phyloP scores from a whole-genome alignment of 2,113 vertebrate genomes.

The Ondatra zibethicus region DNA sequence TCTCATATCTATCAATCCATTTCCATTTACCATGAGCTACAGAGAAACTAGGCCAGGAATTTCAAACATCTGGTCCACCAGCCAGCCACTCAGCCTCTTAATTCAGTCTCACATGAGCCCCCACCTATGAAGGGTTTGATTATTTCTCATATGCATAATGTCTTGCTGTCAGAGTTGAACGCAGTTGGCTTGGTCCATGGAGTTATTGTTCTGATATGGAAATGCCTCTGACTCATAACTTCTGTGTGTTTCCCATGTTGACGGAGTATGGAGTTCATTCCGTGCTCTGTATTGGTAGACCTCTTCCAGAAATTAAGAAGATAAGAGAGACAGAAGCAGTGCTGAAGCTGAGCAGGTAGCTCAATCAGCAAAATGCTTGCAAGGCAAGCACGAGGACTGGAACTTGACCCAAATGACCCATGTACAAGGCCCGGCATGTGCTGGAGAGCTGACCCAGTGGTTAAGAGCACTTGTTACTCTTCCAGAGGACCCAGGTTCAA shows the following conservation, averaged over 20 bases:
- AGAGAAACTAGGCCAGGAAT: rapidly evolving
- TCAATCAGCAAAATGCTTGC: background rate
- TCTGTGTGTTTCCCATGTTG: constrained; percentile 75
- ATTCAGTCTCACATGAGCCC: constrained; percentile 8
- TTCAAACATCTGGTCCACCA: constrained; percentile 18
- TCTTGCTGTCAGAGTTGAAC: constrained; percentile 74
- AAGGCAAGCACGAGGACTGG: background rate
- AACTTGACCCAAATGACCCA: background rate
- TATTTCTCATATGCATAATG: constrained; percentile 56
- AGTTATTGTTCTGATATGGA: constrained; percentile 85
- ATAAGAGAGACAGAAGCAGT: constrained; percentile 36
- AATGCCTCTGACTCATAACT: constrained; percentile 84
- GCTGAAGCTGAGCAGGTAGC: background rate
- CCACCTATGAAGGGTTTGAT: constrained; percentile 46
- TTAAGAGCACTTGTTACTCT: background rate
- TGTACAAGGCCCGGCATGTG: background rate
- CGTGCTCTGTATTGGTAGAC: constrained; percentile 60
- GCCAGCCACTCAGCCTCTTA: background rate
- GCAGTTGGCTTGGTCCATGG: constrained; percentile 37
- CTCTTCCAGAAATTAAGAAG: constrained; percentile 63
- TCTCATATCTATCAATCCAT: rapidly evolving
- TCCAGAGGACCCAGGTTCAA: background rate
- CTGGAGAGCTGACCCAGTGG: background rate
- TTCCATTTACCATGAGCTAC: rapidly evolving
- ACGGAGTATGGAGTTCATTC: constrained; percentile 74